A percentile compares a stretch with the other conserved stretches of the same genome.
Conservation (phyloP, 2,888 invertebrate species). For the Lasioglossum oenotherae region DNA sequence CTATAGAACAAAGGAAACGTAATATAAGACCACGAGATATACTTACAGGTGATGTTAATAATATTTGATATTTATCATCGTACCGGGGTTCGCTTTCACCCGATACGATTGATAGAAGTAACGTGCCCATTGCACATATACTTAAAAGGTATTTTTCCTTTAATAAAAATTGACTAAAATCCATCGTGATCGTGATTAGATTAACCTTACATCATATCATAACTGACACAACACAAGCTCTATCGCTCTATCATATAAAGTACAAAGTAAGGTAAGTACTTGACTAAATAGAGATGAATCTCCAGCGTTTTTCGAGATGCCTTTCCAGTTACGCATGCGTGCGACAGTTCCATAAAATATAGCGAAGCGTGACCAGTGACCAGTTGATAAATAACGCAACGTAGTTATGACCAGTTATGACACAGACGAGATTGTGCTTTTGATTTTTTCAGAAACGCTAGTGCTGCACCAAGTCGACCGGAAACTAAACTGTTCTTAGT, state of each 20-base stretch:
- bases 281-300: not conserved
- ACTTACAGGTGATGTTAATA: conserved; percentile 61
- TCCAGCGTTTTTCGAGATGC: not conserved
- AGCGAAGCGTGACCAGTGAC: no score
- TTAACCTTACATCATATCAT: not conserved
- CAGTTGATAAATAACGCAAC: no score
- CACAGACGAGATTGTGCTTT: no score
- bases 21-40: not conserved
- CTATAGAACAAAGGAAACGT: not conserved
- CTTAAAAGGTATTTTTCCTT: conserved; percentile 15
- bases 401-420: no score
- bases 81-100: conserved; percentile 59
- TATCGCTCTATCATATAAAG: not conserved
- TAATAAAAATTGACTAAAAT: not conserved
- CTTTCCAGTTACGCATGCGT: not conserved
- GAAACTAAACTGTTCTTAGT: no score
- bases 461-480: no score
- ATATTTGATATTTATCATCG: conserved; percentile 56
- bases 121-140: conserved; percentile 6
- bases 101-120: conserved; percentile 17
- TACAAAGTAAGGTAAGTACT: not conserved
- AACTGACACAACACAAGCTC: not conserved
- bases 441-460: no score
- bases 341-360: not conserved
- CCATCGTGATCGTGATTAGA: conserved; percentile 26